Conservation (phyloP, 2,797 vertebrate species). For the Neosilurus hyrtlii region DNA sequence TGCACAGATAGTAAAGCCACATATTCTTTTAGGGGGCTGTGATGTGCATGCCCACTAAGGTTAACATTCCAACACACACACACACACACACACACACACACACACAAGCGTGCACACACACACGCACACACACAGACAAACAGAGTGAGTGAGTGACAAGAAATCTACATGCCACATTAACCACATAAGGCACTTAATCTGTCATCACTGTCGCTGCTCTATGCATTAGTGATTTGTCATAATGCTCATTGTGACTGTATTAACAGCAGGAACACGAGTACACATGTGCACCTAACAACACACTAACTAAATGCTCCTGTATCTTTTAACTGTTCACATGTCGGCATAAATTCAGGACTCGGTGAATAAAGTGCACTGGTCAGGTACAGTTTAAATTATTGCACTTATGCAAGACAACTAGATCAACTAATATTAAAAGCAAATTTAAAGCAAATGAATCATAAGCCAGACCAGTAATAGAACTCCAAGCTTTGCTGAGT, state of each 20-base stretch:
- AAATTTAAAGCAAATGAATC: background rate
- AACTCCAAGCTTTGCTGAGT: background rate
- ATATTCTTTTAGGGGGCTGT: background rate
- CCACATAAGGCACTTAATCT: slow-evolving; percentile 17
- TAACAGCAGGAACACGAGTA: background rate
- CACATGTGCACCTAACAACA: background rate
- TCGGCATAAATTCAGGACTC: background rate
- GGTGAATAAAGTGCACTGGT: background rate
- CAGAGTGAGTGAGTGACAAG: background rate
- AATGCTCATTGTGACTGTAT: background rate
- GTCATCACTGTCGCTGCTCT: slow-evolving; percentile 10
- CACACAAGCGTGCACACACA: background rate
- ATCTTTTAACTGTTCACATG: background rate
- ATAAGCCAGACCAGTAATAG: background rate
- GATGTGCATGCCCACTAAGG: background rate
- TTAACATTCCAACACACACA: slow-evolving; percentile 31
- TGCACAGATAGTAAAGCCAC: background rate
- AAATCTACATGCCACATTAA: slow-evolving; percentile 3
- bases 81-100: background rate
- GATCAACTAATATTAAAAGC: background rate
- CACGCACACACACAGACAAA: background rate
- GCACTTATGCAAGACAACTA: background rate
- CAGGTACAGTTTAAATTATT: background rate
- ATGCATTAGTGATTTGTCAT: background rate
- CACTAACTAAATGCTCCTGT: background rate